Evolutionary conservation across 1,140 invertebrate genomes (phyloP), one percentile per base, ranked within the genome.

Genomic region (Platorchestia sp.): DNA sequence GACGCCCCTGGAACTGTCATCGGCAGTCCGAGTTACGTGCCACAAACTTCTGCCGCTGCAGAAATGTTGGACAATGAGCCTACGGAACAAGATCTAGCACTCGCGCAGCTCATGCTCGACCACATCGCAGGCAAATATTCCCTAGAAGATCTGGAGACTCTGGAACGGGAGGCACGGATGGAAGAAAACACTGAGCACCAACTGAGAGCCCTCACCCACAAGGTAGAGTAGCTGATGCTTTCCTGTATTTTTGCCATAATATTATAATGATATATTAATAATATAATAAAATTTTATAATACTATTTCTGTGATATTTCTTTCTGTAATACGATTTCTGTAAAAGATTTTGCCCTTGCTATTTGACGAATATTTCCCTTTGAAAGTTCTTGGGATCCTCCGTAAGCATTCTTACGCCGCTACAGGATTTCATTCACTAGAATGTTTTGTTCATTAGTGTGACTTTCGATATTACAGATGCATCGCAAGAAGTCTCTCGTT

Each of bases 101-200:
- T 96, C 5, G 86, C 96, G 51, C 96, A 95, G 27, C 95, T 96
- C n/a, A 90, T 96, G 95, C 95, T 96, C 86, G 95, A 96, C 93
- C 96, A 95, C 40, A 95, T 95, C n/a, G 45, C 96, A 19, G 95
- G 91, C 10, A 96, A 96, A 95, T 96, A 96, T 95, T 96, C 96
- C 16, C 87, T 96, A 40, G 96, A 96, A 42, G 96, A 96, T 59
- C 89, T 96, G 45, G 96, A 96, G 47, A 96, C 93, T 53, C 53
- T 96, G 95, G 96, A 96, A 45, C 95, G 96, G 44, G 91, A 96
- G 53, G 96, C 96, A 3, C 95, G 75, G 0, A 95, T 96, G 90
- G 96, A 96, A 95, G 96, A 96, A 59, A 96, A 96, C 59, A 96
- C 96, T 16, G 96, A 96, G 86, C 95, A 96, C 93, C 96, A 96